These are phyloP conservation scores for Ctenosaura bakeri DNA, from an alignment of 2,797 vertebrate species.

Conservation along the genomic window DNA sequence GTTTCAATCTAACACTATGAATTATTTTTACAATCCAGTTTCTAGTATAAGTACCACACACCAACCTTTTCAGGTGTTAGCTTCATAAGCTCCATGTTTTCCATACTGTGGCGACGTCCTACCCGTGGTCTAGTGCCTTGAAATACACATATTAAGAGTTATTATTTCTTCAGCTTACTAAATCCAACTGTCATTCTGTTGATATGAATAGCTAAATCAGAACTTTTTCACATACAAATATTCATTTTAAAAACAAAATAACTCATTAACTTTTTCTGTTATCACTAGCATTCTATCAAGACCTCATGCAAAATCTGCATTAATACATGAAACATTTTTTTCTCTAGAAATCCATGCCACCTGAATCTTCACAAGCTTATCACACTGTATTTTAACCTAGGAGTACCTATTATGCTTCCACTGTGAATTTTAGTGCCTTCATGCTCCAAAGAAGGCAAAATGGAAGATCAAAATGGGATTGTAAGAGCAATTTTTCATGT, in stretches of 20 bases:
- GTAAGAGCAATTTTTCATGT: neutral
- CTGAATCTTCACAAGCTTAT: neutral
- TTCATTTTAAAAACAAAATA: neutral
- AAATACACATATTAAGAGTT: neutral
- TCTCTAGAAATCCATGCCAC: neutral
- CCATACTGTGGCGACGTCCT: conserved; percentile 95
- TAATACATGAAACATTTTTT: neutral
- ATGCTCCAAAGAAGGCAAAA: neutral
- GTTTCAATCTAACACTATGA: neutral
- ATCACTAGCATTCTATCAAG: neutral
- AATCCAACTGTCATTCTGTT: neutral
- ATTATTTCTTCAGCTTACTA: neutral
- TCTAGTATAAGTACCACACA: conserved; percentile 51
- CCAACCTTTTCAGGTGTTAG: conserved; percentile 95
- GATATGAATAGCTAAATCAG: neutral
- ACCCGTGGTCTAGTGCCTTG: conserved; percentile 87
- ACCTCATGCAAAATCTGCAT: neutral
- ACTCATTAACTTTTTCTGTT: neutral
- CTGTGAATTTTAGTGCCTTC: neutral
- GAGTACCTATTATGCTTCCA: neutral
- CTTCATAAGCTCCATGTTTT: conserved; percentile 97
- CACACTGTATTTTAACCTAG: neutral
- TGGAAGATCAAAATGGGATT: neutral
- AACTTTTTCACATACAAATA: neutral
- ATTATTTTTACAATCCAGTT: neutral